Base-by-base conservation (phyloP, 2,888 invertebrate genomes). In the Cheilosia vulpina region DNA sequence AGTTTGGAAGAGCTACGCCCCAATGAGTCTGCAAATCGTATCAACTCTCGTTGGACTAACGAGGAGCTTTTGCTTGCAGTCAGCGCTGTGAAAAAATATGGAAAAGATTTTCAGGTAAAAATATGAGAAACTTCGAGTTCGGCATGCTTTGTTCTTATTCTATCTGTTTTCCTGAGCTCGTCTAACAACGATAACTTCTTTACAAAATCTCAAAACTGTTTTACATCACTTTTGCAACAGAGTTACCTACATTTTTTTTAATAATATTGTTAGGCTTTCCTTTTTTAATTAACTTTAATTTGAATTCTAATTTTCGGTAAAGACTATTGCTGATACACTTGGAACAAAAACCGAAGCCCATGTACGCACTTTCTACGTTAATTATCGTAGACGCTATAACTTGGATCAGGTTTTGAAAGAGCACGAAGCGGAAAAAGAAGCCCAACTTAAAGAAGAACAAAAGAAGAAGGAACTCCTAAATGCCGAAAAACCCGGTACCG, bases 301-400 rank as follows among this genome's bases (percentile, higher is more conserved):
- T 11, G 17, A 13, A n/a, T 41, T n/a, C 4, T 31, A 15, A 21
- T 45, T 11, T 45, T 57, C 1, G n/a, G 15, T 52, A 3, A 95
- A 97, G 93, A 97, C 98, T 38, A 98, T 99, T 88, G 98, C 99
- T 17, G 98, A 98, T 91, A 96, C 98, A 13, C 94, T 99, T 87
- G 98, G 98, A 85, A 99, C 98, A 66, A 99, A 99, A 93, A 98
- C 97, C 1, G 98, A 98, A 92, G 95, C 96, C 63, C 98, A 98
- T 91, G 94, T 99, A 57, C 95, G 98, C 87, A 96, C 96, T 62
- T 99, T 98, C 93, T 99, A 97, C 93, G 94, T 97, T 9, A 98
- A 97, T 90, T 97, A 98, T 93, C 95, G 98, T 60, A 95, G 97
- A 88, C 95, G 97, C 76, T 98, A 96, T 93, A 97, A 97, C 92